Base-by-base conservation (phyloP, 53 echinoderm and acorn worm genomes). In the Holothuria scabra region DNA sequence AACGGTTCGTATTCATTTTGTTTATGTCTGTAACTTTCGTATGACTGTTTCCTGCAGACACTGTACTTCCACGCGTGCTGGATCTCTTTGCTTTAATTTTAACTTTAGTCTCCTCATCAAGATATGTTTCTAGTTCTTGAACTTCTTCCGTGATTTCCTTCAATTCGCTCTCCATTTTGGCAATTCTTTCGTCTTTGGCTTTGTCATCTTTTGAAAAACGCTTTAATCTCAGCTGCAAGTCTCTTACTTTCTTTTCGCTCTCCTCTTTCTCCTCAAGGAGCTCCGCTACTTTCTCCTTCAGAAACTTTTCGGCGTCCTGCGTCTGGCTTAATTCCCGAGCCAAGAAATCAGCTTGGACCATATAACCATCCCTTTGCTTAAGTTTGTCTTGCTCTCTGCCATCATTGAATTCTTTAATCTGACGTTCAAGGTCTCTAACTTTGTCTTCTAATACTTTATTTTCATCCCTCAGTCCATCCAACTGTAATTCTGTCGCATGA, bases 141-240 rank as follows among this genome's bases (percentile, higher is more conserved):
- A 93, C 90, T 28, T 92, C 86, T 13, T 76, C 83, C 14, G 90
- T 90, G 55, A 96, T 87, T 46, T 96, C 96, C 12, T 90, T 87
- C 4, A 96, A 88, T 58, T 96, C 96, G 14, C 20, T 59, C 66
- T 96, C 96, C 89, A 90, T 79, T 79, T 85, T 92, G 28, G 86
- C 80, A 28, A 96, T 88, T 52, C 96, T 66, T 41, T 90, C 92
- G 58, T 96, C 96, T 76, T 96, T 96, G 2, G 92, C 92, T 86
- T 92, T 87, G 71, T 96, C 96, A 52, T 96, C 96, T 66, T 96
- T 96, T 55, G 84, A 90, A 76, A 96, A 96, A 21, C 96, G 85
- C 81, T 96, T 96, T 64, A 96, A 83, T 48, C 96, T 71, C 55
- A 96, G 84, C 66, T 96, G 96, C 28, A 96, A 78, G 66, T 96